A percentile compares a stretch with the other conserved stretches of the same genome.
These are phyloP conservation scores for Epinephelus lanceolatus DNA, from an alignment of 2,113 vertebrate genomes.

Conservation along the genomic window DNA sequence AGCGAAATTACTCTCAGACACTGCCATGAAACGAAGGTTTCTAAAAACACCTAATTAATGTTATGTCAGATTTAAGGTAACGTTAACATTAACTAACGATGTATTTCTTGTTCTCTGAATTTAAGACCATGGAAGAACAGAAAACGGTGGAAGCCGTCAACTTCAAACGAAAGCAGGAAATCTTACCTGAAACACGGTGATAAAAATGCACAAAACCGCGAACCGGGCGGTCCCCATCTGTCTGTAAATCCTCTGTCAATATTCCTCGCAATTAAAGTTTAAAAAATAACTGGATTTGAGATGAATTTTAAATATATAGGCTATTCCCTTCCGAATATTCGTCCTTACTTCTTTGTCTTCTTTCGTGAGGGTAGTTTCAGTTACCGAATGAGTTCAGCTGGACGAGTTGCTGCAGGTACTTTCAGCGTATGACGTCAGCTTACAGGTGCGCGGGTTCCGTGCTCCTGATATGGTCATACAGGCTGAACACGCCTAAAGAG, in stretches of 20 bases:
- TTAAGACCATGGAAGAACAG: background rate
- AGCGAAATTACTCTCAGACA: background rate
- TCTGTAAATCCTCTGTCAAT: background rate
- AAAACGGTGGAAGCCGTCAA: background rate
- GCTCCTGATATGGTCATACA: slow-evolving; percentile 74
- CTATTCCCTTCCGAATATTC: slow-evolving; percentile 15
- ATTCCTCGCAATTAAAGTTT: background rate
- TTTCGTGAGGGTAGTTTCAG: slow-evolving; percentile 8
- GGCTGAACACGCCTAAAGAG: background rate
- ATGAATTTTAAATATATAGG: background rate
- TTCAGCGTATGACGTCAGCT: slow-evolving; percentile 72
- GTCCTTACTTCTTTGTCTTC: background rate
- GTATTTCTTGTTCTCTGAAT: background rate
- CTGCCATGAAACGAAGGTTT: background rate
- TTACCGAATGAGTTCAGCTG: slow-evolving; percentile 9
- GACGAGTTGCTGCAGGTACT: slow-evolving; percentile 75
- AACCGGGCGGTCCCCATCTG: slow-evolving; percentile 67
- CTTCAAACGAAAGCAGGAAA: background rate
- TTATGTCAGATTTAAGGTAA: background rate
- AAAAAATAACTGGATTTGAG: background rate
- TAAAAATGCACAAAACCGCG: slow-evolving; percentile 52
- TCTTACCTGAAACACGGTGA: slow-evolving; percentile 79
- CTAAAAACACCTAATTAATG: background rate
- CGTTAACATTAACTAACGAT: background rate
- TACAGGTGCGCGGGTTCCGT: slow-evolving; percentile 75